Base-by-base conservation (phyloP, 2,113 vertebrate species). In the Camelus dromedarius region DNA sequence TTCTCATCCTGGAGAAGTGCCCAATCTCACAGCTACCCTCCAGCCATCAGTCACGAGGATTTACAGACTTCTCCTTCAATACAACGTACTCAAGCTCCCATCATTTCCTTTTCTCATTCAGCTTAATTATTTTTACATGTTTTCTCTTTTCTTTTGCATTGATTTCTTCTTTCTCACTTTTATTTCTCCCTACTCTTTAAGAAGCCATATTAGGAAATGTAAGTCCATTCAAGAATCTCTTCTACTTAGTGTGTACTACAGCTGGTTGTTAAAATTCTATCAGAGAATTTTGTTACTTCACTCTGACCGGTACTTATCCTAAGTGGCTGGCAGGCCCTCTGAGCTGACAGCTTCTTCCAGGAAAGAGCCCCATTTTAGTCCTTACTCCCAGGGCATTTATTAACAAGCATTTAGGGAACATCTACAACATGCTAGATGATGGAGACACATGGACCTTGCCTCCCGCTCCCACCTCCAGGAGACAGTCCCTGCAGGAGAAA, bases 181-280 rank as follows among this genome's bases (percentile, higher is more conserved):
- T 52, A 42, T 70, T 26, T 64, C 54, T 48, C 50, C 52, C 3
- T 9, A 4, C 46, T 82, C 60, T 35, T 69, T 64, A 48, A 30
- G 69, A 79, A 79, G 28, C 28, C 52, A 60, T 8, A 54, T 72
- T 77, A 66, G 26, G 15, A 35, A 30, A 30, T 26, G 8, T 13
- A 20, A 88, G 22, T 35, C 73, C 35, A 73, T 19, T 30, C 24
- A 60, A 58, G 6, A 18, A 15, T 38, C 46, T 48, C 38, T 66
- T 18, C 2, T 11, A 48, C 3, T n/a, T 48, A 19, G 30, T 15
- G 10, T 54, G 16, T 15, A 32, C 56, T 38, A 48, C 1, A 6
- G 79, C 50, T 19, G 0, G 0, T 2, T 3, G 4, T 30, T 12
- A 46, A 38, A 52, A 14, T 14, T 30, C 50, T 6, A 13, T 1